Conservation (phyloP, 2,797 vertebrate genomes). For the Pteropus rufus region DNA sequence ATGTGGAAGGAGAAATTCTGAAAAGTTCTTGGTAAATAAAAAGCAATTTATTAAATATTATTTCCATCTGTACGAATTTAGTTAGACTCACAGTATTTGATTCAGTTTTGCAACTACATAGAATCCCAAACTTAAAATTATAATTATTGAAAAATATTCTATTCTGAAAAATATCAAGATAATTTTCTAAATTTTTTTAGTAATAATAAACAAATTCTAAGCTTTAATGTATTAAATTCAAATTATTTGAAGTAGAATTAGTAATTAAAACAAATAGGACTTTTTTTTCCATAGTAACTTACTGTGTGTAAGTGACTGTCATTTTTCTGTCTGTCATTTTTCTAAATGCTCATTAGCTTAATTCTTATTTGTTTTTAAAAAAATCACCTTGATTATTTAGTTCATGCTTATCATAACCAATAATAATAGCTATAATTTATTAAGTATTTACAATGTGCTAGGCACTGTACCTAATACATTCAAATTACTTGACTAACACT, state of each 20-base stretch:
- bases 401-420: neutral
- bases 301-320: neutral
- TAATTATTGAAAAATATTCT: neutral
- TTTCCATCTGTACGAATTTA: neutral
- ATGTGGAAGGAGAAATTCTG: neutral
- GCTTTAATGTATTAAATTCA: neutral
- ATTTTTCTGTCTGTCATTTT: neutral
- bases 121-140: slow-evolving; percentile 15
- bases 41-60: slow-evolving; percentile 25
- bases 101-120: neutral
- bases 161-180: slow-evolving; percentile 27
- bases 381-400: neutral
- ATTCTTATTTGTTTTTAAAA: slow-evolving; percentile 30
- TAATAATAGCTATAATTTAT: neutral
- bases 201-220: neutral
- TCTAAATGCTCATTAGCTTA: neutral
- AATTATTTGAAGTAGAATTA: neutral
- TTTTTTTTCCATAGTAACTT: slow-evolving; percentile 20
- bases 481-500: slow-evolving; percentile 4
- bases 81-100: slow-evolving; percentile 14
- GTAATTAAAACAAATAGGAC: neutral
- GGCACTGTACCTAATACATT: neutral
- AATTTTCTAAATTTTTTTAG: slow-evolving; percentile 10
- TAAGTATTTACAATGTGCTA: neutral
- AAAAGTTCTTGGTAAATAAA: slow-evolving; percentile 52